Conservation (phyloP, 2,888 invertebrate genomes). For the Minunthozetes semirufus region DNA sequence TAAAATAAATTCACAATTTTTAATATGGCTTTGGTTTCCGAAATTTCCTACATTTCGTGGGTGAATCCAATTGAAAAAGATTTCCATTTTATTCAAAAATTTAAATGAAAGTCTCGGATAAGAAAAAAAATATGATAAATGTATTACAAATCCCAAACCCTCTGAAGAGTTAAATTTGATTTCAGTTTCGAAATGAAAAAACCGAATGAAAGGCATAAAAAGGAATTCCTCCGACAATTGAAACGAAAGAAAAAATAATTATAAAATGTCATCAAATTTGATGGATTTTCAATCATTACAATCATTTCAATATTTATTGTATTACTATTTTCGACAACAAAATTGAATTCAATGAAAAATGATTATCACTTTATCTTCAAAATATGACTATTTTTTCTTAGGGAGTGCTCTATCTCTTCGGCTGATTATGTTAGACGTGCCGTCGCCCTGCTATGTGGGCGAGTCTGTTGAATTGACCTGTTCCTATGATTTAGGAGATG, state of each 20-base stretch:
- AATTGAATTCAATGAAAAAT: background rate
- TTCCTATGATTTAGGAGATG: slow-evolving; percentile 72
- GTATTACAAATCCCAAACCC: slow-evolving; percentile 19
- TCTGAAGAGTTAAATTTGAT: slow-evolving; percentile 19
- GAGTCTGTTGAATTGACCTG: slow-evolving; percentile 70
- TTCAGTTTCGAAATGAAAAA: background rate
- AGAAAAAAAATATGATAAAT: slow-evolving; percentile 14
- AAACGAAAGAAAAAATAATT: too few species aligned
- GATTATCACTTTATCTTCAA: background rate
- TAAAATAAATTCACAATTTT: background rate
- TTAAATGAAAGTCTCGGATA: slow-evolving; percentile 6
- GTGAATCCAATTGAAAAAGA: background rate
- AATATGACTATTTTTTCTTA: background rate
- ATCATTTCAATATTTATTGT: too few species aligned
- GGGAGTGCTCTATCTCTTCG: background rate
- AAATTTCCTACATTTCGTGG: background rate
- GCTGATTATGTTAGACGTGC: slow-evolving; percentile 68
- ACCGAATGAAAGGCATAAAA: too few species aligned
- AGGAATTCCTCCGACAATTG: too few species aligned
- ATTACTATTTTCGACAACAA: too few species aligned
- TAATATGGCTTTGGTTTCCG: background rate
- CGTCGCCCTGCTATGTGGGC: slow-evolving; percentile 70
- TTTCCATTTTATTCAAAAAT: slow-evolving; percentile 10
- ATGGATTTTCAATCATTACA: too few species aligned
- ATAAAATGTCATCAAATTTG: too few species aligned